Conservation (phyloP, 2,888 invertebrate species). For the Protodeltote pygarga region DNA sequence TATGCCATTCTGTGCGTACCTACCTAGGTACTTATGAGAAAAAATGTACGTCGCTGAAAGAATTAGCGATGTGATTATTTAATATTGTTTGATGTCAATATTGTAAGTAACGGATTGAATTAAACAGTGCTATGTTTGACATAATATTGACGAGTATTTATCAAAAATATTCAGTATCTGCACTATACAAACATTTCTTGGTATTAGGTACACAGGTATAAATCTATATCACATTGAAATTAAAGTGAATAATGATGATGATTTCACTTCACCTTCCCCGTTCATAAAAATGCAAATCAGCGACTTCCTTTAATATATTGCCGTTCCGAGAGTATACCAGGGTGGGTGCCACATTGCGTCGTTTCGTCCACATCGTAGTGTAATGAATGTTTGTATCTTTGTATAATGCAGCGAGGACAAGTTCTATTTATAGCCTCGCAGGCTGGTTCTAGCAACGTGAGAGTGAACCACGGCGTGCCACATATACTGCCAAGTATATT, state of each 20-base stretch:
- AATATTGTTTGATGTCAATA: background rate
- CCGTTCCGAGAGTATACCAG: conserved; percentile 73
- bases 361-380: conserved; percentile 58
- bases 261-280: conserved; percentile 77
- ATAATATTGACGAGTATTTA: background rate
- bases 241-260: conserved; percentile 53
- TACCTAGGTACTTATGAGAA: too few relatives aligned
- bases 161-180: background rate
- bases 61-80: background rate
- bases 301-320: conserved; percentile 81
- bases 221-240: conserved; percentile 30
- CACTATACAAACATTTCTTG: conserved; percentile 12
- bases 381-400: conserved; percentile 57
- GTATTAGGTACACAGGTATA: conserved; percentile 11
- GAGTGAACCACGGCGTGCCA: conserved; percentile 35
- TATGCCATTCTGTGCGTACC: background rate
- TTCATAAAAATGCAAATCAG: conserved; percentile 85
- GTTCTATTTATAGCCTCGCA: conserved; percentile 59
- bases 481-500: conserved; percentile 41
- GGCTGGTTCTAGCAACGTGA: conserved; percentile 39
- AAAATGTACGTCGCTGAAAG: background rate
- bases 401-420: conserved; percentile 53
- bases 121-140: background rate
- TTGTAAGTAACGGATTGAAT: background rate
- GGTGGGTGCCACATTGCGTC: conserved; percentile 73